Evolutionary conservation across 2,888 invertebrate genomes (phyloP).

Genomic region (Dyspetes luteomarginatus): DNA sequence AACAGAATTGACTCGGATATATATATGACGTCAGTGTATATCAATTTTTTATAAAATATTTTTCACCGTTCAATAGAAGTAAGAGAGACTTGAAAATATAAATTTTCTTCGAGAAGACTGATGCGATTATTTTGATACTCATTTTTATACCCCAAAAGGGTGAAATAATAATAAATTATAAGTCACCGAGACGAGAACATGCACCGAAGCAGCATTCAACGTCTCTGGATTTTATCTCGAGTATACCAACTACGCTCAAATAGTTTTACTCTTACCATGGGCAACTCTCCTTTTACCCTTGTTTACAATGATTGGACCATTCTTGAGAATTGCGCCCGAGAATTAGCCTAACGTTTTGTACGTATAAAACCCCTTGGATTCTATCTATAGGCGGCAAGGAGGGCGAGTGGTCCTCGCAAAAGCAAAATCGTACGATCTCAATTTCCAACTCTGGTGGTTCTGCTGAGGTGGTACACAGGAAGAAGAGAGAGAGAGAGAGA

Average conservation of each 20-base stretch:
- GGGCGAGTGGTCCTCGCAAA: constrained; percentile 46
- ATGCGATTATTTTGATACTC: no score
- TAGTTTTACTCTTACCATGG: constrained; percentile 39
- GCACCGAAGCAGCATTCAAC: not conserved
- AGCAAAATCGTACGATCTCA: constrained; percentile 70
- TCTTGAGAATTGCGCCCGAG: constrained; percentile 64
- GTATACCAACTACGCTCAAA: constrained; percentile 14
- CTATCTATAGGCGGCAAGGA: not conserved
- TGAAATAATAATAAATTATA: constrained; percentile 28
- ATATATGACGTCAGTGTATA: no score
- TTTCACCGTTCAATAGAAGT: no score
- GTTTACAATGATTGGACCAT: constrained; percentile 70
- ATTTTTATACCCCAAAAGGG: no score
- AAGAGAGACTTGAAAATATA: no score
- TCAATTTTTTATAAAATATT: no score
- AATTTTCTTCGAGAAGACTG: no score
- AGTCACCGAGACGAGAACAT: constrained; percentile 3
- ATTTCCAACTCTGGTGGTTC: constrained; percentile 63
- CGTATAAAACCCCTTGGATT: constrained; percentile 54
- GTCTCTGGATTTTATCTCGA: constrained; percentile 14
- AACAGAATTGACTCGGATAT: not conserved
- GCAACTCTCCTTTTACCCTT: constrained; percentile 55
- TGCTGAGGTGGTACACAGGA: constrained; percentile 17
- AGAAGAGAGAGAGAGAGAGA: not conserved
- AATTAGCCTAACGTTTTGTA: constrained; percentile 66